A percentile compares a stretch with the other conserved stretches of the same genome.
These are phyloP conservation scores for Calameuta idolon DNA, from an alignment of 2,888 invertebrate species.

Conservation along the genomic window DNA sequence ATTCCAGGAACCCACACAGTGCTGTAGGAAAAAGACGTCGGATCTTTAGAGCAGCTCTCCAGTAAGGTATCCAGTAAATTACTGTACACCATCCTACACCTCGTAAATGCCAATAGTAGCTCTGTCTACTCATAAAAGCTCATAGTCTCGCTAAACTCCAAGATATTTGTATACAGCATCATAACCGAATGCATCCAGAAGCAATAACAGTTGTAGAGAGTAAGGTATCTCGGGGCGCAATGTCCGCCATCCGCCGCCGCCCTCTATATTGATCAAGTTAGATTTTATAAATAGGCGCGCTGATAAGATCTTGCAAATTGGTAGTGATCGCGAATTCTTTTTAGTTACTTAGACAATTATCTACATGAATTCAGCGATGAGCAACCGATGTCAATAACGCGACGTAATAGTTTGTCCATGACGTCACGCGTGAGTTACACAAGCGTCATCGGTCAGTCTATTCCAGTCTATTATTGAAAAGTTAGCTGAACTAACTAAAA, in stretches of 20 bases:
- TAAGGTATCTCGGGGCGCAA: neutral
- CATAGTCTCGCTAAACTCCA: neutral
- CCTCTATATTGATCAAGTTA: constrained; percentile 53
- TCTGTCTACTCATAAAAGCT: neutral
- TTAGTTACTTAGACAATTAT: constrained; percentile 19
- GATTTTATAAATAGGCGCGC: constrained; percentile 48
- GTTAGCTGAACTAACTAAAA: constrained; percentile 34
- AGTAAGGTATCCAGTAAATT: neutral
- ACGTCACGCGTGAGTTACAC: constrained; percentile 60
- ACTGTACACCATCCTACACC: neutral
- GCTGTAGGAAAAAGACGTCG: neutral
- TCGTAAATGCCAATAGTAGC: neutral
- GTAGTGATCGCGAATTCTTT: constrained; percentile 30
- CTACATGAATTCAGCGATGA: constrained; percentile 9
- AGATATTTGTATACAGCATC: neutral
- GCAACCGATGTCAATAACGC: constrained; percentile 16
- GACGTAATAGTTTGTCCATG: constrained; percentile 42
- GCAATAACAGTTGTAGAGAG: neutral
- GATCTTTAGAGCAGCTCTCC: neutral
- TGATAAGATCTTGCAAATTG: constrained; percentile 46
- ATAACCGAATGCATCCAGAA: neutral
- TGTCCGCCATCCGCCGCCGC: constrained; percentile 7
- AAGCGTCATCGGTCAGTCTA: constrained; percentile 58
- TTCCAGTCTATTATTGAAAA: constrained; percentile 43
- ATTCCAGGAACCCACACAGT: neutral